phyloP scores from a whole-genome alignment of 2,797 vertebrate genomes.

The Protonibea diacanthus region DNA sequence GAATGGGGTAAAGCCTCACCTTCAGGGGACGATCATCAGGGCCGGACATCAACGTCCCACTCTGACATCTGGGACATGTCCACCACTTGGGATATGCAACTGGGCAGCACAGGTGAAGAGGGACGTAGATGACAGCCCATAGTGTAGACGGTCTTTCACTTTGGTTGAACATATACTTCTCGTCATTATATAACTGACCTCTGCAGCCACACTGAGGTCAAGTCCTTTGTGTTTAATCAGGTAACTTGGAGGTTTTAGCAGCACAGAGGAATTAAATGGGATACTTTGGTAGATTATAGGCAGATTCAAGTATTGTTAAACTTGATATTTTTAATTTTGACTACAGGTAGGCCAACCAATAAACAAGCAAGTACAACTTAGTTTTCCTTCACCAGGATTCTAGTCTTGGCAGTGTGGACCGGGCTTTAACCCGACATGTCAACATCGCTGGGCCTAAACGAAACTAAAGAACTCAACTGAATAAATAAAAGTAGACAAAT shows the following conservation, averaged over 20 bases:
- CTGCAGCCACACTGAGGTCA: neutral
- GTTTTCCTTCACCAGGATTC: neutral
- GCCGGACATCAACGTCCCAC: constrained; percentile 34
- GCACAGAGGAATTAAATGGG: neutral
- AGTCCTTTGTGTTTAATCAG: neutral
- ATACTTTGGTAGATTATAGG: no score
- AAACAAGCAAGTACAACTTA: neutral
- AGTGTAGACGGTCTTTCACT: constrained; percentile 39
- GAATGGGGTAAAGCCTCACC: constrained; percentile 49
- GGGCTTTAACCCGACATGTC: neutral
- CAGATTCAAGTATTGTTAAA: neutral
- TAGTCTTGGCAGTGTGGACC: neutral
- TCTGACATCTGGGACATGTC: constrained; percentile 67
- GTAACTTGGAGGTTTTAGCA: neutral
- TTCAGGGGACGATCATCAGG: constrained; percentile 36
- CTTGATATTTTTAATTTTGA: neutral
- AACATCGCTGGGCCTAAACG: neutral
- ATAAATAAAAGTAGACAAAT: neutral
- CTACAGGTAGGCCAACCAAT: neutral
- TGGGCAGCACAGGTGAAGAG: constrained; percentile 70
- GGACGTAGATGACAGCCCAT: constrained; percentile 55
- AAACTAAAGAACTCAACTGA: neutral
- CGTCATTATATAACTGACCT: neutral
- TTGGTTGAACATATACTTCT: constrained; percentile 45
- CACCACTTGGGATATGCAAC: constrained; percentile 75